Evolutionary conservation across 2,797 vertebrate species (phyloP), one percentile per base, ranked within the genome.

Genomic region (Pipistrellus nathusii): DNA sequence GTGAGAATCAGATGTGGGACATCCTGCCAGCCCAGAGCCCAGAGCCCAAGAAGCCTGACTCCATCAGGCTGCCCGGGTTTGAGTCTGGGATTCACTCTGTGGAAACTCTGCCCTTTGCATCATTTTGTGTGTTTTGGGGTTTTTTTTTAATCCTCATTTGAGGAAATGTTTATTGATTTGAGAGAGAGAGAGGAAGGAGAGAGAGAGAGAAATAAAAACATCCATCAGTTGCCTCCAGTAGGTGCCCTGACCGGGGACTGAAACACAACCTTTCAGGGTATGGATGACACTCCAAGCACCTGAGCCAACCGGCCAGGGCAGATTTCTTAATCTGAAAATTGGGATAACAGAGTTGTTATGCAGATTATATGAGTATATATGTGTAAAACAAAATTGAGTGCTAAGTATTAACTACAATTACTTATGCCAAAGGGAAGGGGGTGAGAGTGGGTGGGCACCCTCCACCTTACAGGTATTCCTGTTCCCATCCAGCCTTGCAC

Each of bases 371-470:
- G 69, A 89, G 20, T 20, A 12, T 6, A 14, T 44, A n/a, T 12
- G 4, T 11, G 4, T 69, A 44, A 66, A 91, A 72, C 21, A 6
- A 41, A 41, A 41, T 4, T 41, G 17, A 10, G 30, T 41, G 13
- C 66, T 44, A 75, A 66, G 53, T 25, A 18, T 15, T 59, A 51
- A 41, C 32, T 11, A 27, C 7, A 15, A 18, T 30, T 3, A 18
- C 38, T 66, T 8, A 53, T 0, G 21, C 6, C 64, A 55, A 41
- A 17, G 2, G 4, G 2, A 13, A 5, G 5, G 30, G 12, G 4
- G 27, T n/a, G 3, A 23, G 6, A 0, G 13, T 1, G 3, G 8
- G 21, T 44, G 30, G 53, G 48, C 13, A 25, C 7, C 30, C 57
- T n/a, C 66, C 44, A 2, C 0, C 2, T 10, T 13, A n/a, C 32